Conservation (phyloP, 2,113 vertebrate genomes). For the Mus musculus region DNA sequence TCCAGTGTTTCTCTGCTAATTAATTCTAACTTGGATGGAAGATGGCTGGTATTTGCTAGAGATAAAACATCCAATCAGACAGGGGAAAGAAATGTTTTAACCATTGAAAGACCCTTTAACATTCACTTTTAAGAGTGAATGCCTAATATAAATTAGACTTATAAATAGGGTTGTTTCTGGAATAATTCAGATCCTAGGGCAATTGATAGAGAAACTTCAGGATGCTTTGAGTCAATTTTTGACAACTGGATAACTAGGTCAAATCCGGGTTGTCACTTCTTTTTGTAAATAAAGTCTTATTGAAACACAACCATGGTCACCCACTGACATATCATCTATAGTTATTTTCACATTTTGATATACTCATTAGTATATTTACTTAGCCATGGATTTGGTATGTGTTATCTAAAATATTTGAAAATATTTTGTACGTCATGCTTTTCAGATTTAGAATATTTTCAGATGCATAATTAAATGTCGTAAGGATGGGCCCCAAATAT, state of each 20-base stretch:
- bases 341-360: not conserved
- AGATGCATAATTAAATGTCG: not conserved
- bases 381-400: not conserved
- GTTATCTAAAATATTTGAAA: not conserved
- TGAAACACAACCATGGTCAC: not conserved
- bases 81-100: not conserved
- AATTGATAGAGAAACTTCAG: not conserved
- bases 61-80: slow-evolving; percentile 29
- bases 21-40: slow-evolving; percentile 27
- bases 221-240: not conserved
- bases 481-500: not conserved
- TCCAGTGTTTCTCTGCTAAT: slow-evolving; percentile 20
- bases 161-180: not conserved
- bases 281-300: slow-evolving; percentile 48
- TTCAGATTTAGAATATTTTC: not conserved
- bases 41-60: not conserved
- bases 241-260: not conserved
- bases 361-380: not conserved
- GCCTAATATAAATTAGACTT: not conserved
- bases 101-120: not conserved
- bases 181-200: not conserved
- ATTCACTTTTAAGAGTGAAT: not conserved
- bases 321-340: not conserved
- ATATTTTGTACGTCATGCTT: not conserved
- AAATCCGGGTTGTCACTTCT: not conserved